These are phyloP conservation scores for Carapus acus DNA, from an alignment of 2,797 vertebrate genomes.

Conservation along the genomic window DNA sequence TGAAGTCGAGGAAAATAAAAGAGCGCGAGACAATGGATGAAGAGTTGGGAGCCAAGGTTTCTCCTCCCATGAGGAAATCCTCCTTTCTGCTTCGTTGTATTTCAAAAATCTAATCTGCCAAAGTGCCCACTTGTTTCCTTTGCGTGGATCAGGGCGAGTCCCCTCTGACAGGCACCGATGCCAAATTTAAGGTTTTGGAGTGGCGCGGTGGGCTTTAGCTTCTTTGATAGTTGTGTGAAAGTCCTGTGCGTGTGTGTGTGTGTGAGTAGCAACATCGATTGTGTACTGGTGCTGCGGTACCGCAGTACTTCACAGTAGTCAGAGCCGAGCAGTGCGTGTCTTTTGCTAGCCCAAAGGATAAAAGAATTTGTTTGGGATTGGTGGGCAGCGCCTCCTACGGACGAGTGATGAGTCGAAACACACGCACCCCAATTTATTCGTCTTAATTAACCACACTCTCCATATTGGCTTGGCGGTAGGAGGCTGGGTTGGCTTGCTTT, in stretches of 20 bases:
- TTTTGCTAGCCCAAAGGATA: background rate
- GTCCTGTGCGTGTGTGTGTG: conserved; percentile 37
- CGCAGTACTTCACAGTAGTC: background rate
- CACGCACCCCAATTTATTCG: background rate
- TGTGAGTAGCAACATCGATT: background rate
- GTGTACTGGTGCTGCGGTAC: background rate
- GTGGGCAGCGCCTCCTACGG: background rate
- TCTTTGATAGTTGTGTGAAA: conserved; percentile 33
- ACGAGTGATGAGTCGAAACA: background rate
- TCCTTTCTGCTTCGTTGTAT: conserved; percentile 59
- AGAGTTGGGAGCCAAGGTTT: conserved; percentile 63
- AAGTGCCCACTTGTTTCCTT: conserved; percentile 51
- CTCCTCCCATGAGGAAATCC: conserved; percentile 61
- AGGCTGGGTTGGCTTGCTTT: background rate
- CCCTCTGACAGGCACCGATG: conserved; percentile 34
- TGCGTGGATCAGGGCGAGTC: conserved; percentile 44
- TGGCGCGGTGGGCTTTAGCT: conserved; percentile 12
- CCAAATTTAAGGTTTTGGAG: conserved; percentile 39
- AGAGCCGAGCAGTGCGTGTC: background rate
- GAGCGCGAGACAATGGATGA: conserved; percentile 62
- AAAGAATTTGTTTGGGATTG: background rate
- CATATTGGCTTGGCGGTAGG: background rate
- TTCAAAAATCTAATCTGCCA: conserved; percentile 64
- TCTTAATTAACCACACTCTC: background rate
- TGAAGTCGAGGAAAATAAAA: conserved; percentile 68